Conservation (phyloP, 2,797 vertebrate genomes). For the Enteromius mattozi region DNA sequence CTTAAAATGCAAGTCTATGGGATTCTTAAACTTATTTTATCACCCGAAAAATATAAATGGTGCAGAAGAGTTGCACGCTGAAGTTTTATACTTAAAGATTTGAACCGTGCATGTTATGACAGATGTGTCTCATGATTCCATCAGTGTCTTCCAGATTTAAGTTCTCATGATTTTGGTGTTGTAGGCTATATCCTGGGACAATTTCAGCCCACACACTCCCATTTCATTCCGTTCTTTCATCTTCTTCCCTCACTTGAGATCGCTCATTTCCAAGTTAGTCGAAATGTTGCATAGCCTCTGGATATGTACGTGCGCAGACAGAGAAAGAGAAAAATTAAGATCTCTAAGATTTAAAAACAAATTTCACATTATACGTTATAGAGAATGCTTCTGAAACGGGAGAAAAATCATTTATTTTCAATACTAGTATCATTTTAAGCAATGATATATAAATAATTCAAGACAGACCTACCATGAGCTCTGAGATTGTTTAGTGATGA, state of each 20-base stretch:
- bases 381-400: background rate
- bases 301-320: slow-evolving; percentile 1
- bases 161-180: slow-evolving; percentile 20
- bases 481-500: background rate
- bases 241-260: slow-evolving; percentile 47
- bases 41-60: slow-evolving; percentile 6
- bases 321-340: slow-evolving; percentile 3
- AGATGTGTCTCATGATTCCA: slow-evolving; percentile 30
- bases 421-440: background rate
- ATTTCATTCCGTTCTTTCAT: slow-evolving; percentile 31
- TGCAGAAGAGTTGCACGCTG: slow-evolving; percentile 1
- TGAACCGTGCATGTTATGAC: slow-evolving; percentile 22
- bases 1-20: background rate
- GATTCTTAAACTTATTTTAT: slow-evolving; percentile 3
- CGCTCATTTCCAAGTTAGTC: slow-evolving; percentile 60
- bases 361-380: background rate
- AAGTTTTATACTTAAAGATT: slow-evolving; percentile 1
- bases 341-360: background rate
- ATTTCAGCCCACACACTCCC: slow-evolving; percentile 52
- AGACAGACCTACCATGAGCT: background rate
- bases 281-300: slow-evolving; percentile 40
- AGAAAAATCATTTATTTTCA: background rate
- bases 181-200: slow-evolving; percentile 26
- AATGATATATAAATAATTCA: background rate
- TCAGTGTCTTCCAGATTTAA: slow-evolving; percentile 25